Conservation (phyloP, 1,140 invertebrate genomes). For the Choristoneura fumiferana region DNA sequence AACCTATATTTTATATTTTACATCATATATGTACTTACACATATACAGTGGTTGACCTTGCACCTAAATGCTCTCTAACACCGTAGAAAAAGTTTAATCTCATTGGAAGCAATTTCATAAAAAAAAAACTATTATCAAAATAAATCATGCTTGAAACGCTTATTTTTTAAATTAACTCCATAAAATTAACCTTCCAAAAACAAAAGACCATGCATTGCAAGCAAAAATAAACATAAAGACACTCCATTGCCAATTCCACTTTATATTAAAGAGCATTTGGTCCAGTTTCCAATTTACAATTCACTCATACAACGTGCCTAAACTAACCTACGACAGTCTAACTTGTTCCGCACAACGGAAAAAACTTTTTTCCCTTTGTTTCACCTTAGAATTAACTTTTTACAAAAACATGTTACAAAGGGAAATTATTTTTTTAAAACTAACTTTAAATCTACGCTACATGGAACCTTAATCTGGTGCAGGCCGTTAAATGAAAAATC, state of each 20-base stretch:
- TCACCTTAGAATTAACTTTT: constrained; percentile 56
- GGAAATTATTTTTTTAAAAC: constrained; percentile 52
- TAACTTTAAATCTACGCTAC: constrained; percentile 50
- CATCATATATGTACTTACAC: constrained; percentile 66
- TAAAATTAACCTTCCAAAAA: neutral
- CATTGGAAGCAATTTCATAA: neutral
- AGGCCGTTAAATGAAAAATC: constrained; percentile 43
- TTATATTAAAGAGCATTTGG: constrained; percentile 32
- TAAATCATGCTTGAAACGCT: constrained; percentile 9
- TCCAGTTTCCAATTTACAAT: constrained; percentile 37
- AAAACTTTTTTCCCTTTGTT: constrained; percentile 58
- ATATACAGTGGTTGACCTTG: constrained; percentile 55
- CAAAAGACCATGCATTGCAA: neutral
- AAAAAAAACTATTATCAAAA: constrained; percentile 2
- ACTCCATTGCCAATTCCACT: neutral
- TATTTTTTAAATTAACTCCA: neutral
- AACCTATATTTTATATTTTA: constrained; percentile 70
- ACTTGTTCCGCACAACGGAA: constrained; percentile 75
- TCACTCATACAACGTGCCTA: constrained; percentile 63
- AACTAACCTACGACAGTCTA: constrained; percentile 75
- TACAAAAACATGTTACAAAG: constrained; percentile 56
- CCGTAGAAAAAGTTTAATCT: neutral
- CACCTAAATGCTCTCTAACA: constrained; percentile 36
- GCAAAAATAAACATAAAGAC: constrained; percentile 18
- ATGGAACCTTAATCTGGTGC: constrained; percentile 65